Conservation (phyloP, 2,797 vertebrate species). For the Cynodonichthys magdalenae region DNA sequence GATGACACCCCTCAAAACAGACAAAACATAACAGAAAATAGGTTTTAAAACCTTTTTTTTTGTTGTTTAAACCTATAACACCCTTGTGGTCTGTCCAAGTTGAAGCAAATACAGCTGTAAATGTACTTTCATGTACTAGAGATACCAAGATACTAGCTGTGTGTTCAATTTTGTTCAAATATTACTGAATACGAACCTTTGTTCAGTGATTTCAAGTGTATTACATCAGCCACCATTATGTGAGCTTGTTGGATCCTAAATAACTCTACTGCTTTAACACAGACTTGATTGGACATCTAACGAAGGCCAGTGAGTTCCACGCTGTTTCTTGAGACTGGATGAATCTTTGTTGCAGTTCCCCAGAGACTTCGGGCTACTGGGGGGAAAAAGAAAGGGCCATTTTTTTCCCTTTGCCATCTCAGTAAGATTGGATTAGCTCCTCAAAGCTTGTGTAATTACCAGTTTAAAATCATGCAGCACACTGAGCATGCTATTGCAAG, state of each 20-base stretch:
- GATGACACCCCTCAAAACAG: no score
- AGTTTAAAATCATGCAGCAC: constrained; percentile 25
- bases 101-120: neutral
- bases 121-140: neutral
- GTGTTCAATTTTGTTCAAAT: constrained; percentile 18
- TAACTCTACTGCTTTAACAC: constrained; percentile 4
- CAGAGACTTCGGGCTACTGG: constrained; percentile 12
- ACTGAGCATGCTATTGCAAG: constrained; percentile 5
- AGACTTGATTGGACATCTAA: constrained; percentile 46
- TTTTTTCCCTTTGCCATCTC: constrained; percentile 8
- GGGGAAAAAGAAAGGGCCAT: constrained; percentile 16
- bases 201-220: constrained; percentile 24
- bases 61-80: neutral
- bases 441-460: constrained; percentile 1
- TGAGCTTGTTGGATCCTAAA: constrained; percentile 15
- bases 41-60: neutral
- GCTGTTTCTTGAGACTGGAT: constrained; percentile 36
- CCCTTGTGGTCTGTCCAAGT: neutral
- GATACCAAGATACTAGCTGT: neutral
- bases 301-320: constrained; percentile 28
- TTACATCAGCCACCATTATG: constrained; percentile 13
- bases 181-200: constrained; percentile 11
- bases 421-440: constrained; percentile 24
- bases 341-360: constrained; percentile 16
- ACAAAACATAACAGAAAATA: neutral